Conservation (phyloP, 2,888 invertebrate species). For the Antheraea yamamai region DNA sequence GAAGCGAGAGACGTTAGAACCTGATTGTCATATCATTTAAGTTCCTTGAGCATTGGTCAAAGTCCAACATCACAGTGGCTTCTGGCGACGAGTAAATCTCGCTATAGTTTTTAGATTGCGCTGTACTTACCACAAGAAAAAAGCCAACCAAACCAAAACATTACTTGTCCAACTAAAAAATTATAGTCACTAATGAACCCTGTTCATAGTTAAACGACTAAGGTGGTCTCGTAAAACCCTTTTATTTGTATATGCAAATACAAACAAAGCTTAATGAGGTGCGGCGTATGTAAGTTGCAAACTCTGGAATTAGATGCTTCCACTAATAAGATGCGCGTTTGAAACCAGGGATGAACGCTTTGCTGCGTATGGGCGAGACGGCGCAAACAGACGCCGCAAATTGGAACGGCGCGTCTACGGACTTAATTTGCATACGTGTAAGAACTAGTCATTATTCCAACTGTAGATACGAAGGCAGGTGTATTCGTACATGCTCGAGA, state of each 20-base stretch:
- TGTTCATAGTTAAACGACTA: not conserved
- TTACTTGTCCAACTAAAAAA: no score
- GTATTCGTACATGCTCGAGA: not conserved
- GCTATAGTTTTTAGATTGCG: no score
- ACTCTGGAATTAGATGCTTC: conserved; percentile 59
- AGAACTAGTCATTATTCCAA: conserved; percentile 15
- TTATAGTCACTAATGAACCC: no score
- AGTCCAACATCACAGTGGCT: no score
- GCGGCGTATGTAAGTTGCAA: conserved; percentile 45
- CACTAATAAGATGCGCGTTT: conserved; percentile 51
- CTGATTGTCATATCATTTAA: no score
- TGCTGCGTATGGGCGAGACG: conserved; percentile 30
- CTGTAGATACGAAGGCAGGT: conserved; percentile 14
- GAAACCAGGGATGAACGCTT: conserved; percentile 36
- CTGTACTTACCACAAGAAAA: no score
- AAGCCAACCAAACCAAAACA: no score
- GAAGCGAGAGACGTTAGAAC: no score
- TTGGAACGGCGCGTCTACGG: conserved; percentile 9
- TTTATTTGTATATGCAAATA: conserved; percentile 51
- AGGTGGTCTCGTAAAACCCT: not conserved
- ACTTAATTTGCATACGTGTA: conserved; percentile 13
- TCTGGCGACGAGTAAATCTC: no score
- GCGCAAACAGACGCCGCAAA: conserved; percentile 30
- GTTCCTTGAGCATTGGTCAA: no score
- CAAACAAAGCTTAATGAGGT: conserved; percentile 70